Conservation (phyloP, 2,113 vertebrate genomes). For the Serinus canaria region DNA sequence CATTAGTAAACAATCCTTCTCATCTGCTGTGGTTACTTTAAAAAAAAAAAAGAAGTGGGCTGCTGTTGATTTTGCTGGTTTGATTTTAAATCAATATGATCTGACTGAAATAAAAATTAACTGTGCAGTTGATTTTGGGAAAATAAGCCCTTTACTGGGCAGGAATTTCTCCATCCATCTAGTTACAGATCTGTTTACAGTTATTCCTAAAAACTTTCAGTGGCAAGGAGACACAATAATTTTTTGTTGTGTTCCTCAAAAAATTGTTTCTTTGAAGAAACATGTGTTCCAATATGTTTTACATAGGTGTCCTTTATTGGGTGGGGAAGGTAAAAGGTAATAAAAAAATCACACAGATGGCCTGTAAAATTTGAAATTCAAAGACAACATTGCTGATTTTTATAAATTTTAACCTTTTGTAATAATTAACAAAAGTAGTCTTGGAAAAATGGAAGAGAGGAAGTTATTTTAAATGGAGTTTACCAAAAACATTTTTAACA, state of each 20-base stretch:
- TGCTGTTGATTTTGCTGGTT: constrained; percentile 22
- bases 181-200: constrained; percentile 56
- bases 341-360: background rate
- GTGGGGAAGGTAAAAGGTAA: background rate
- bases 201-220: constrained; percentile 51
- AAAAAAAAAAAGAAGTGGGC: constrained; percentile 2
- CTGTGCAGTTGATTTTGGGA: background rate
- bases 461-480: constrained; percentile 1
- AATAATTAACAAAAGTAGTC: background rate
- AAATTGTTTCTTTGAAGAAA: constrained; percentile 31
- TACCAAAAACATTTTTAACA: background rate
- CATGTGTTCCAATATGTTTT: background rate
- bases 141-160: background rate
- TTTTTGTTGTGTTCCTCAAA: constrained; percentile 17
- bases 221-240: background rate
- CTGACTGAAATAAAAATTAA: constrained; percentile 48
- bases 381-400: background rate
- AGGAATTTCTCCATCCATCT: constrained; percentile 29
- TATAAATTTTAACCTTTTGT: background rate
- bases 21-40: constrained; percentile 32
- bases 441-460: background rate
- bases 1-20: constrained; percentile 17
- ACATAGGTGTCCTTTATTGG: background rate
- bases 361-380: background rate
- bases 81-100: constrained; percentile 31